phyloP scores from a whole-genome alignment of 2,888 invertebrate species.

The Deilephila elpenor region DNA sequence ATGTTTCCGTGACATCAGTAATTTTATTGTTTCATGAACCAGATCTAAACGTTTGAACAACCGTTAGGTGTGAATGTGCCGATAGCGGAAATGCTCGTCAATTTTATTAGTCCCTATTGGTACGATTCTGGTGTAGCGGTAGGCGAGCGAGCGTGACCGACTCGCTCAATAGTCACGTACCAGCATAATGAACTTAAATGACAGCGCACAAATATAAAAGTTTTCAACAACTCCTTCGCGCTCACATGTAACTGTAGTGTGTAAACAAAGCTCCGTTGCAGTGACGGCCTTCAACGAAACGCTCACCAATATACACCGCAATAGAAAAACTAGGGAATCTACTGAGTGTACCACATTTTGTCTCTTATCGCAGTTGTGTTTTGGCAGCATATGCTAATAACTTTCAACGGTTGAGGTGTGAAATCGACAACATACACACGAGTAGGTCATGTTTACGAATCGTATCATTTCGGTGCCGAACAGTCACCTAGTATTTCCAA shows the following conservation, averaged over 20 bases:
- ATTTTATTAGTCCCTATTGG: constrained; percentile 55
- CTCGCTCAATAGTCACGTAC: constrained; percentile 20
- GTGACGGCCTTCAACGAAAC: constrained; percentile 16
- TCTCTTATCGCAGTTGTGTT: constrained; percentile 6
- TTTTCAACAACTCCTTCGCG: not conserved
- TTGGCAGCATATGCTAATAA: constrained; percentile 24
- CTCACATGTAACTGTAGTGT: not conserved
- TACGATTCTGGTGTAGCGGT: constrained; percentile 38
- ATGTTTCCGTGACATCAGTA: constrained; percentile 64
- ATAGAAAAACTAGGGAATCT: not conserved
- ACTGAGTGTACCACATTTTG: not conserved
- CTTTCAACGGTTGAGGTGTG: constrained; percentile 29
- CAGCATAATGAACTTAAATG: constrained; percentile 15
- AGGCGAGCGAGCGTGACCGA: constrained; percentile 10
- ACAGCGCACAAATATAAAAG: constrained; percentile 14
- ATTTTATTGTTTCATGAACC: constrained; percentile 80
- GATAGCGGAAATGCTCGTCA: constrained; percentile 67
- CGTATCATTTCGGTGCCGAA: constrained; percentile 29
- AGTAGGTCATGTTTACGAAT: constrained; percentile 30
- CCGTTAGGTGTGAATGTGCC: constrained; percentile 76
- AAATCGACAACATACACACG: constrained; percentile 28
- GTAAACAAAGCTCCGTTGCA: constrained; percentile 3
- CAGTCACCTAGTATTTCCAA: constrained; percentile 36
- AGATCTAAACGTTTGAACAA: constrained; percentile 72
- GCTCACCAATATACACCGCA: not conserved